Conservation (phyloP, 2,113 vertebrate genomes). For the Neogobius melanostomus region DNA sequence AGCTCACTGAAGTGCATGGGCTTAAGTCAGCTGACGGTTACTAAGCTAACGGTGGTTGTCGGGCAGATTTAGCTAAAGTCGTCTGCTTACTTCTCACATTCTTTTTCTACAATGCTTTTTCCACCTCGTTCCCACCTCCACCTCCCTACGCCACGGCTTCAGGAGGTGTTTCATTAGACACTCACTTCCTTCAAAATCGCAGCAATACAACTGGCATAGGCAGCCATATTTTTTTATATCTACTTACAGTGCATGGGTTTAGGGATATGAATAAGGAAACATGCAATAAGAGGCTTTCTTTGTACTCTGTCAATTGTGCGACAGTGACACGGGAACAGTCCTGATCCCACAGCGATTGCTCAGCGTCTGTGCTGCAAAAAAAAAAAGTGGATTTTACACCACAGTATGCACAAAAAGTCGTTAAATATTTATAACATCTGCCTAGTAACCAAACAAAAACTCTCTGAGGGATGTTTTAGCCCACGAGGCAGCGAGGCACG, state of each 20-base stretch:
- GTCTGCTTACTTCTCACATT: constrained; percentile 45
- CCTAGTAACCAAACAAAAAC: constrained; percentile 65
- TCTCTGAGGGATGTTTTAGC: constrained; percentile 15
- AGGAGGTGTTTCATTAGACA: constrained; percentile 55
- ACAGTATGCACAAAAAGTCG: constrained; percentile 50
- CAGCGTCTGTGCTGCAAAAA: constrained; percentile 41
- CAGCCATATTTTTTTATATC: constrained; percentile 4
- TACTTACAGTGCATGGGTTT: constrained; percentile 11
- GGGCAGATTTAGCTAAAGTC: constrained; percentile 56
- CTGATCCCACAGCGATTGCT: constrained; percentile 35
- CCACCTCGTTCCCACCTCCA: constrained; percentile 25
- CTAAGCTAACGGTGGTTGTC: constrained; percentile 54
- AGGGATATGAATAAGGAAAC: constrained; percentile 65
- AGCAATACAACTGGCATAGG: constrained; percentile 11
- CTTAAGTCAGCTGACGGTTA: constrained; percentile 30
- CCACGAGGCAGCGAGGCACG: constrained; percentile 11
- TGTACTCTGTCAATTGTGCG: constrained; percentile 58
- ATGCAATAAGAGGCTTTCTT: constrained; percentile 59
- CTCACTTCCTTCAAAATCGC: constrained; percentile 31
- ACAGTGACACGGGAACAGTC: constrained; percentile 29
- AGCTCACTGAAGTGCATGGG: constrained; percentile 13
- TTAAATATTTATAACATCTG: constrained; percentile 79
- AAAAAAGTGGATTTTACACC: constrained; percentile 56
- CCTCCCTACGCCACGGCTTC: constrained; percentile 42
- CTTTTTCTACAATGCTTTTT: constrained; percentile 41